Evolutionary conservation across 2,888 invertebrate species (phyloP), one percentile per base, ranked within the genome.

Genomic region (Abscondita cerata): DNA sequence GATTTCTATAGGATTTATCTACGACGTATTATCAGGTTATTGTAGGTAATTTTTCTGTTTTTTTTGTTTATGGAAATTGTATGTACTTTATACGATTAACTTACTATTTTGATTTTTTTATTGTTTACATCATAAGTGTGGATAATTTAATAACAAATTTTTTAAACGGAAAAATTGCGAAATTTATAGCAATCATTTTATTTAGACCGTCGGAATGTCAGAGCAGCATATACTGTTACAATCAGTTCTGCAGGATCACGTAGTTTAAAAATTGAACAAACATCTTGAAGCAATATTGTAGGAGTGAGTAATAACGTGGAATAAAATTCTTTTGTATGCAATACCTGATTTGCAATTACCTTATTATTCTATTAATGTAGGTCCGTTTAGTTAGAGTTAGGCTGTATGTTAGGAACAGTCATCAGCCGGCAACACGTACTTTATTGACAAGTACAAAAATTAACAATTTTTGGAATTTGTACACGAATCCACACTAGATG

Each of bases 181-280:
- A 25, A 25, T 25, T 25, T 25, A 25, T 25, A 2, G 6, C 2
- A 25, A 25, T 57, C 18, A 31, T 62, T 52, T 58, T 62, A 51
- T 59, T 51, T 73, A 80, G 80, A 80, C 75, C 74, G 76, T 69
- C 78, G 78, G 64, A 73, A 70, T 65, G 73, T 80, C 71, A 79
- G 77, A 76, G 77, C 80, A 68, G 77, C 77, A 70, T 80, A 79
- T 75, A 72, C 77, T 73, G 75, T 80, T 70, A 79, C 77, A 61
- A 70, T 80, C 69, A 75, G 74, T 69, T 70, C 75, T 47, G 68
- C 67, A 67, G 78, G 79, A 59, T 72, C 74, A 67, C 73, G 76
- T 62, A 73, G 34, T 34, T 64, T 78, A 69, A 78, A 76, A 76
- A 78, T 80, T 68, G 73, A 78, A 72, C 74, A 76, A 73, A 79